Evolutionary conservation across 2,797 vertebrate species (phyloP), one percentile per base, ranked within the genome.

Genomic region (Myripristis murdjan): DNA sequence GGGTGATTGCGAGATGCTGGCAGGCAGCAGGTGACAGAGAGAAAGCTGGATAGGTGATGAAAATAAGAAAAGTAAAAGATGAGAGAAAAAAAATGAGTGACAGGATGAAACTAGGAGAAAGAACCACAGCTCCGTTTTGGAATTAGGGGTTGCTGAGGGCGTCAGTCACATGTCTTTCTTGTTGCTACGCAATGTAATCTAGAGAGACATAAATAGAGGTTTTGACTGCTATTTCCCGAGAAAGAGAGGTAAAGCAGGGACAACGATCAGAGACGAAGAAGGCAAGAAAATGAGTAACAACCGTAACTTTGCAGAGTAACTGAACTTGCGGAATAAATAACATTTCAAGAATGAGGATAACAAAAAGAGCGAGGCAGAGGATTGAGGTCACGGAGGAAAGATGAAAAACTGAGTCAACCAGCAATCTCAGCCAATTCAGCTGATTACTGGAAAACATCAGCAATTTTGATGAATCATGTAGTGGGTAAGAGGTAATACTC

Each of bases 101-200:
- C 6, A 1, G 44, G 53, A 35, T 52, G 20, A 67, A 61, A 77
- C 33, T 1, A 39, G 26, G 53, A 65, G 16, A 83, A 43, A 26
- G 53, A 44, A 57, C 4, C 57, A 60, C 37, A 51, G n/a, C 53
- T 46, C 14, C 0, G 1, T 68, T 14, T 62, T 46, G 44, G 64
- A 58, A 52, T 58, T 62, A 22, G 16, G 41, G 67, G 70, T 61
- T 67, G 31, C 70, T 70, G 57, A 64, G 61, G 60, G 64, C 59
- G 49, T 82, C 2, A 37, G 51, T 77, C 79, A 79, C 76, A 61
- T 85, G 71, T 48, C 26, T n/a, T 56, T 81, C 64, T 68, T 59
- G 85, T 79, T 89, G 83, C 79, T 85, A 76, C 70, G 83, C 79
- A 60, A 68, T 78, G 59, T 16, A 41, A 56, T 57, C 75, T 67